phyloP scores from a whole-genome alignment of 2,888 invertebrate genomes.

The Mythimna ferrago region DNA sequence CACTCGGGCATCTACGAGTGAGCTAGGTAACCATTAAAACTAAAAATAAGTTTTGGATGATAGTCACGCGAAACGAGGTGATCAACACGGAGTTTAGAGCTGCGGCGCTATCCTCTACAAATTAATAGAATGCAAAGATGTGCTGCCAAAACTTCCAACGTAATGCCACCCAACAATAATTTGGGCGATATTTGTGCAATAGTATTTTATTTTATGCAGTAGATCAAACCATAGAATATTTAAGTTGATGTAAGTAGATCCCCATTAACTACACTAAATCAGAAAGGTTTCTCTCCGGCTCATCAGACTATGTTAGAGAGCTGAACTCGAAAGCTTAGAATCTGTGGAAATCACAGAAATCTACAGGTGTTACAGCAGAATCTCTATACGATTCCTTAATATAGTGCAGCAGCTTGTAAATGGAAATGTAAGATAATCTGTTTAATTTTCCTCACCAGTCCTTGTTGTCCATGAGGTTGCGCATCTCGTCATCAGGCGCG shows the following conservation, averaged over 20 bases:
- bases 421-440: not conserved
- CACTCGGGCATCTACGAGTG: not conserved
- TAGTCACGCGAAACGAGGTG: constrained; percentile 21
- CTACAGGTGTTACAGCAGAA: not conserved
- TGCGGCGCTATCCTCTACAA: constrained; percentile 10
- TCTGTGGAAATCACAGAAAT: not conserved
- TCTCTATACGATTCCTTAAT: not conserved
- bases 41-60: constrained; percentile 39
- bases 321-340: not conserved
- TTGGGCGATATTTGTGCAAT: not conserved
- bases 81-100: constrained; percentile 13
- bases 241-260: not conserved
- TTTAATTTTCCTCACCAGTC: constrained; percentile 90
- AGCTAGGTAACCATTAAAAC: constrained; percentile 22
- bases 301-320: not conserved
- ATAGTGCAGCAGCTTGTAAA: not conserved
- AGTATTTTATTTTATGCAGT: not conserved
- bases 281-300: not conserved
- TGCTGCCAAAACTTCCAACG: constrained; percentile 38
- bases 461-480: constrained; percentile 94
- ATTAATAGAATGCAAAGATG: constrained; percentile 25
- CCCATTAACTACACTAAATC: not conserved
- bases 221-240: not conserved
- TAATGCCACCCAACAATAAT: constrained; percentile 3
- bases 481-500: constrained; percentile 92